These are phyloP conservation scores for Muricea muricata DNA, from an alignment of 92 coral and sea anemone genomes.

Conservation along the genomic window DNA sequence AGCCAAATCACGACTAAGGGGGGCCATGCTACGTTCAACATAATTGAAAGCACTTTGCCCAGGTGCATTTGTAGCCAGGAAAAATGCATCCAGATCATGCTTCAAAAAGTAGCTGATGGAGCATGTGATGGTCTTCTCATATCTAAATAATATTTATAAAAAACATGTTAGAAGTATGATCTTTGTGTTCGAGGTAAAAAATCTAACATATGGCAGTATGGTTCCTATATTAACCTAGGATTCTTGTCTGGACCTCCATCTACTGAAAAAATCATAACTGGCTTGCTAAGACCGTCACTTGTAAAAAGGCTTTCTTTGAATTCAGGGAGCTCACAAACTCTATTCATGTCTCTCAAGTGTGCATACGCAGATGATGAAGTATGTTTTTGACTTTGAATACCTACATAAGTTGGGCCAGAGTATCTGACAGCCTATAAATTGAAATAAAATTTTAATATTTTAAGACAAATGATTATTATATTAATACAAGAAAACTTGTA, in stretches of 20 bases:
- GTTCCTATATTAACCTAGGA: neutral
- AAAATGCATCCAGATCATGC: constrained; percentile 19
- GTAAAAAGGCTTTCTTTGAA: neutral
- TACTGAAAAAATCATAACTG: neutral
- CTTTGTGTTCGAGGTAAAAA: neutral
- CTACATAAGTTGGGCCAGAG: constrained; percentile 3
- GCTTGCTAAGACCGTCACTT: neutral
- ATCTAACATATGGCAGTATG: too few relatives aligned
- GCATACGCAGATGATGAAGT: neutral
- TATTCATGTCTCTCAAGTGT: neutral
- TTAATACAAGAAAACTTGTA: too few relatives aligned
- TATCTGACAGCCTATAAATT: neutral
- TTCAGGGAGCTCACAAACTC: neutral
- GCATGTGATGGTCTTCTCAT: constrained; percentile 1
- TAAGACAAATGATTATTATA: too few relatives aligned
- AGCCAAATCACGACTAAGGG: constrained; percentile 1
- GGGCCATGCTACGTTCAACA: neutral
- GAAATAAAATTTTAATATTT: too few relatives aligned
- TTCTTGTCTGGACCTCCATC: constrained; percentile 23
- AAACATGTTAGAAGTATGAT: neutral
- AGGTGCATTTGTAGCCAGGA: constrained; percentile 6
- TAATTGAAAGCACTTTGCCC: neutral
- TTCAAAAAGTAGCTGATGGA: neutral
- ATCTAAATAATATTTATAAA: neutral
- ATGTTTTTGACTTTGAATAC: neutral